Conservation (phyloP, 2,113 vertebrate genomes). For the Ophiodon elongatus region DNA sequence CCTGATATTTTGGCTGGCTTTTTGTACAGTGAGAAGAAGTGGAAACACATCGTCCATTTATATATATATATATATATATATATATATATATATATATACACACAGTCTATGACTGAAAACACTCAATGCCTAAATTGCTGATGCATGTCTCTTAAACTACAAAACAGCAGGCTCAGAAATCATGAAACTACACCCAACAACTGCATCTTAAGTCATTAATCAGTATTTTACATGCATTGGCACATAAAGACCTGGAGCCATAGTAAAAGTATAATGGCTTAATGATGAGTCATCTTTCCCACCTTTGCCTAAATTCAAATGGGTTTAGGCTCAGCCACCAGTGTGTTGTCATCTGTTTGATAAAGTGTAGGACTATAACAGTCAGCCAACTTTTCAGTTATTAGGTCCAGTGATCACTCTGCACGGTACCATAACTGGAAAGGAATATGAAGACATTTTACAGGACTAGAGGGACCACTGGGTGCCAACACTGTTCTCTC, state of each 20-base stretch:
- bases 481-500: constrained; percentile 38
- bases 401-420: constrained; percentile 52
- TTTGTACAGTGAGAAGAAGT: no score
- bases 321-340: not conserved
- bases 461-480: constrained; percentile 24
- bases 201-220: not conserved
- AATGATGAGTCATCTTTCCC: constrained; percentile 30
- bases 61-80: no score
- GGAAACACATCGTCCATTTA: no score
- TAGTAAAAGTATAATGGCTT: not conserved
- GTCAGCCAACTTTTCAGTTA: constrained; percentile 45
- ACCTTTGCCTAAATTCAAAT: constrained; percentile 30
- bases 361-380: constrained; percentile 28
- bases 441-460: constrained; percentile 43
- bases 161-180: not conserved
- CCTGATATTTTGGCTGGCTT: no score
- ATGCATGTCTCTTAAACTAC: not conserved
- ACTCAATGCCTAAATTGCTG: not conserved
- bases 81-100: no score
- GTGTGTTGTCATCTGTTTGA: constrained; percentile 43
- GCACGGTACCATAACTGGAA: constrained; percentile 27
- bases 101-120: constrained; percentile 2
- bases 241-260: constrained; percentile 19
- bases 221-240: not conserved
- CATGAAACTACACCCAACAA: not conserved